These are phyloP conservation scores for Rhabdornis inornatus DNA, from an alignment of 2,113 vertebrate species.

Conservation along the genomic window DNA sequence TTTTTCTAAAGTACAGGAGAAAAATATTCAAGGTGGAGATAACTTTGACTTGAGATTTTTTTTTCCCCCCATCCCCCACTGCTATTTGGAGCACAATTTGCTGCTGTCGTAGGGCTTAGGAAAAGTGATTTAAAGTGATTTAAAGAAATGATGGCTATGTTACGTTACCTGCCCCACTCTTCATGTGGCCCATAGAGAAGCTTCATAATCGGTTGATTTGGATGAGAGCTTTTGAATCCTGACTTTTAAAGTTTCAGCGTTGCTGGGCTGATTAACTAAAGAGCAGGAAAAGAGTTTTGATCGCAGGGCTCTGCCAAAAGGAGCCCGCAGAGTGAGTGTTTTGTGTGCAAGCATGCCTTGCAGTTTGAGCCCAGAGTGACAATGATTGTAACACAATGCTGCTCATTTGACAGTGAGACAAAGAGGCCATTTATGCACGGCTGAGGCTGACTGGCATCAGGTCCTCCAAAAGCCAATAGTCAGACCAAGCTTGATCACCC, in stretches of 20 bases:
- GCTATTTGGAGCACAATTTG: not conserved
- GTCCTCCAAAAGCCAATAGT: conserved; percentile 48
- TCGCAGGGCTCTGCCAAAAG: conserved; percentile 39
- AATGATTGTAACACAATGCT: conserved; percentile 73
- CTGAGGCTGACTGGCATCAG: conserved; percentile 68
- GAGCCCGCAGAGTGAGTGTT: conserved; percentile 47
- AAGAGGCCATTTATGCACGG: conserved; percentile 74
- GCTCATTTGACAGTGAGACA: conserved; percentile 80
- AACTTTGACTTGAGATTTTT: not conserved
- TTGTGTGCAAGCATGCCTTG: conserved; percentile 69
- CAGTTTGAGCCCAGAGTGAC: conserved; percentile 66
- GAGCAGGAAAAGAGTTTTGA: conserved; percentile 46
- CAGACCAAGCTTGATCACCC: conserved; percentile 50
- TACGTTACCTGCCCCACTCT: not conserved
- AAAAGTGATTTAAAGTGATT: not conserved
- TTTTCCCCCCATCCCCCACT: not conserved
- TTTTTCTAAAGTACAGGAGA: not conserved
- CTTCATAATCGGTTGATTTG: not conserved
- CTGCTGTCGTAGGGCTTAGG: not conserved
- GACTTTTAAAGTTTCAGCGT: not conserved
- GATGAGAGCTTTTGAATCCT: not conserved
- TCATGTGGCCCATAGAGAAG: not conserved
- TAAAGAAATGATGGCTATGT: not conserved
- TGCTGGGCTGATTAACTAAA: not conserved
- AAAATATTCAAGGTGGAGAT: not conserved